A percentile compares a stretch with the other conserved stretches of the same genome.
phyloP scores from a whole-genome alignment of 2,888 invertebrate genomes.

The Apamea sordens region DNA sequence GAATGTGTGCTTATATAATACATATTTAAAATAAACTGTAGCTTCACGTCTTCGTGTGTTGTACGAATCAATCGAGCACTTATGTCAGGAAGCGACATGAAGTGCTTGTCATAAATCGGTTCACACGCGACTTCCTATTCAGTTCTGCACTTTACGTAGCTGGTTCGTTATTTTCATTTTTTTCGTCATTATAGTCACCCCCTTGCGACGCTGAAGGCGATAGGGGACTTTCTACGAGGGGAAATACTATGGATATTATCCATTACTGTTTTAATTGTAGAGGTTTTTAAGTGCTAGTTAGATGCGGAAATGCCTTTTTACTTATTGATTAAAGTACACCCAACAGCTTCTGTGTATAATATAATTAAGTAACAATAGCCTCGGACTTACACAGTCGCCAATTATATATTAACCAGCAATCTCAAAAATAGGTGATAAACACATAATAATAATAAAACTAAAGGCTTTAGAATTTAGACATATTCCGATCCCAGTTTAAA shows the following conservation, averaged over 20 bases:
- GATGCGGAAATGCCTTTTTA: too few species aligned
- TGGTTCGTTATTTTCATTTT: conserved; percentile 26
- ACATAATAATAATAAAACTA: background rate
- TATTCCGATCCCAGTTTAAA: background rate
- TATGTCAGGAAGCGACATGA: conserved; percentile 47
- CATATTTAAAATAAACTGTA: conserved; percentile 53
- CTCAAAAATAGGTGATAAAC: background rate
- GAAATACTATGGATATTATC: conserved; percentile 9
- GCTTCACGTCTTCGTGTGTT: conserved; percentile 44
- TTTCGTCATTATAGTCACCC: conserved; percentile 11
- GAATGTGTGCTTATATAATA: conserved; percentile 28
- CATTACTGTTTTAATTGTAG: conserved; percentile 29
- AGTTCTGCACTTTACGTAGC: conserved; percentile 30
- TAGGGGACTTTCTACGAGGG: conserved; percentile 5
- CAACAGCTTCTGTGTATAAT: background rate
- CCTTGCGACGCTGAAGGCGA: conserved; percentile 3
- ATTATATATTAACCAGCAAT: background rate
- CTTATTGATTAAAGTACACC: background rate
- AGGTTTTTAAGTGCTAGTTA: conserved; percentile 1
- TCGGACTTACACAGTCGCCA: background rate
- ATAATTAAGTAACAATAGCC: background rate
- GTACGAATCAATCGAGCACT: conserved; percentile 53
- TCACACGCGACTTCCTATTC: conserved; percentile 57
- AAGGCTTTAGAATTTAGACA: background rate
- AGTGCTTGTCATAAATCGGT: conserved; percentile 55